Evolutionary conservation across 2,888 invertebrate species (phyloP).

Genomic region (Pyrrhia umbra): DNA sequence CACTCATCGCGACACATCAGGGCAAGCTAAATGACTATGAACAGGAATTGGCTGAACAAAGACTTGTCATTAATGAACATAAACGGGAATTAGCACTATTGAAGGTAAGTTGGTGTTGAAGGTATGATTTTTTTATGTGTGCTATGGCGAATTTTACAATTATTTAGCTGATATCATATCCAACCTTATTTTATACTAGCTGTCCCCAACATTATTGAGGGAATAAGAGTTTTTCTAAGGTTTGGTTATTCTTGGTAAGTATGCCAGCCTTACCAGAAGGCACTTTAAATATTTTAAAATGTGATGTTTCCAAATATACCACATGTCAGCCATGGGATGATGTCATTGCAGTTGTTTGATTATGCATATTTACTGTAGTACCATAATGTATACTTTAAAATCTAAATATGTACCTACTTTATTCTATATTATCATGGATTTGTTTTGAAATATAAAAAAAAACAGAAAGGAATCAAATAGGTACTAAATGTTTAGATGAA

Average conservation of each 20-base stretch:
- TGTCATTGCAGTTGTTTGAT: conserved; percentile 4
- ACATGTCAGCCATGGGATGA: conserved; percentile 3
- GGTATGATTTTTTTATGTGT: too few species aligned
- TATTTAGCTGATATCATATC: too few species aligned
- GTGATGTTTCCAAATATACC: neutral
- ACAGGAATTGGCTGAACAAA: conserved; percentile 95
- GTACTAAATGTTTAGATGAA: neutral
- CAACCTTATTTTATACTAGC: too few species aligned
- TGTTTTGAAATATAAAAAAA: neutral
- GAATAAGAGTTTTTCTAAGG: neutral
- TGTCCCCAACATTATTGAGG: too few species aligned
- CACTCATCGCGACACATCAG: conserved; percentile 95
- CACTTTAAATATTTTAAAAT: neutral
- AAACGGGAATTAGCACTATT: conserved; percentile 96
- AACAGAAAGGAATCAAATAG: too few species aligned
- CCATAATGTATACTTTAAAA: neutral
- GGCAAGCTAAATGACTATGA: conserved; percentile 96
- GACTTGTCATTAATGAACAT: conserved; percentile 96
- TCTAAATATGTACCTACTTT: neutral
- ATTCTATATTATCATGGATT: neutral
- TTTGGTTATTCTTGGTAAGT: too few species aligned
- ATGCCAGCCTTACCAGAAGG: too few species aligned
- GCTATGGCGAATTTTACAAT: neutral
- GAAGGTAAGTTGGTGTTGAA: conserved; percentile 91
- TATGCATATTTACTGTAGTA: neutral